phyloP scores from a whole-genome alignment of 1,140 invertebrate genomes.

The Aleiodes sp. region DNA sequence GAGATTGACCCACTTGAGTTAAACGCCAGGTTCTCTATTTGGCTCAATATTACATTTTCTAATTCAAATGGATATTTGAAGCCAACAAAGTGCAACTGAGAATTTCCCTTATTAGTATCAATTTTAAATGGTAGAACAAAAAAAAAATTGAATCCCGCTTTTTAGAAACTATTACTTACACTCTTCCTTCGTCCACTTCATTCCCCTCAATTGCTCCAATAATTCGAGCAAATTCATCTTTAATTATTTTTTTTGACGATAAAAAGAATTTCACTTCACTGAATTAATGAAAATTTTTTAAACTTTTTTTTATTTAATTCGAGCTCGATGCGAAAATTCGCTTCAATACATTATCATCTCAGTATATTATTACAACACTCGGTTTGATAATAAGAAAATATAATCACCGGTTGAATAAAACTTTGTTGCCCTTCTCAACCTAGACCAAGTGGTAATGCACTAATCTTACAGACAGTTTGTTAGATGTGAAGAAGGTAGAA shows the following conservation, averaged over 20 bases:
- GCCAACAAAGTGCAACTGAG: no score
- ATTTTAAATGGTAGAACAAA: no score
- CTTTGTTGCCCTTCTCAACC: no score
- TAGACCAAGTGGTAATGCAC: no score
- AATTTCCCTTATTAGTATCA: no score
- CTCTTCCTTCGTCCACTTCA: constrained; percentile 54
- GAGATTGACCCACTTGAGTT: constrained; percentile 31
- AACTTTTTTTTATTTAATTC: not conserved
- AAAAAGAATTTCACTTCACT: not conserved
- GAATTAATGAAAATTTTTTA: not conserved
- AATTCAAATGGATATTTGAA: constrained; percentile 15
- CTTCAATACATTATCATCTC: no score
- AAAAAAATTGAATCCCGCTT: not conserved
- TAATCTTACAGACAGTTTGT: not conserved
- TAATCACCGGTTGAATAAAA: no score
- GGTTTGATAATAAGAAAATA: no score
- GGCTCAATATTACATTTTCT: constrained; percentile 23
- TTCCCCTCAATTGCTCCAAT: constrained; percentile 38
- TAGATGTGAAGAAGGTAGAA: not conserved
- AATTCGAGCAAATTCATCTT: constrained; percentile 25
- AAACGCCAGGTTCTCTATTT: constrained; percentile 13
- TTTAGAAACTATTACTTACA: constrained; percentile 47
- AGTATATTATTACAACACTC: no score
- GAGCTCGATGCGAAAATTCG: no score
- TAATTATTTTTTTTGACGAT: no score